Evolutionary conservation across 2,797 vertebrate genomes (phyloP).

Genomic region (Apogon hyalosoma): DNA sequence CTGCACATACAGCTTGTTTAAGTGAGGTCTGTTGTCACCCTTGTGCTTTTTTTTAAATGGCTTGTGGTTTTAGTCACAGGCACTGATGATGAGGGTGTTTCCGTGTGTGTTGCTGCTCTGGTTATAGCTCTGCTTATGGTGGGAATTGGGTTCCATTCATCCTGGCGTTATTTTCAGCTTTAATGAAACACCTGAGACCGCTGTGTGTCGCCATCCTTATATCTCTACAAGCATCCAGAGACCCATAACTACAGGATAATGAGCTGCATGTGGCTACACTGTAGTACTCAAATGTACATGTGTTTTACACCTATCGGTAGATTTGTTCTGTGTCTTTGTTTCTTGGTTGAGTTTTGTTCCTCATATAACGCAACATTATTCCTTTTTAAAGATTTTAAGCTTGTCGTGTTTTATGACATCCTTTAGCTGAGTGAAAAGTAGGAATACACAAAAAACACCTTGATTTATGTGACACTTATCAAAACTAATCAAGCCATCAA

Average conservation of each 20-base stretch:
- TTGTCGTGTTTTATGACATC: too few species aligned
- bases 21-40: slow-evolving; percentile 25
- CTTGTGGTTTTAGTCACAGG: slow-evolving; percentile 23
- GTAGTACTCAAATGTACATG: slow-evolving; percentile 8
- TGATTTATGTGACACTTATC: too few species aligned
- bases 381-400: neutral
- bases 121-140: slow-evolving; percentile 28
- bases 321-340: slow-evolving; percentile 1
- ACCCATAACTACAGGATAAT: slow-evolving; percentile 32
- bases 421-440: too few species aligned
- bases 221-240: slow-evolving; percentile 19
- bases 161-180: slow-evolving; percentile 38
- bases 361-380: neutral
- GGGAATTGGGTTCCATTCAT: slow-evolving; percentile 40
- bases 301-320: neutral
- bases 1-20: slow-evolving; percentile 50
- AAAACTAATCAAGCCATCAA: too few species aligned
- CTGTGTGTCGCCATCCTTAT: slow-evolving; percentile 20
- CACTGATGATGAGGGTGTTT: slow-evolving; percentile 2
- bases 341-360: neutral
- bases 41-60: slow-evolving; percentile 33
- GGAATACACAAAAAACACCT: too few species aligned
- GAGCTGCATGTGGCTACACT: slow-evolving; percentile 12
- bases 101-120: slow-evolving; percentile 3
- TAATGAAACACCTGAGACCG: slow-evolving; percentile 70